phyloP scores from a whole-genome alignment of 2,797 vertebrate genomes.

The Peromyscus melanophrys region DNA sequence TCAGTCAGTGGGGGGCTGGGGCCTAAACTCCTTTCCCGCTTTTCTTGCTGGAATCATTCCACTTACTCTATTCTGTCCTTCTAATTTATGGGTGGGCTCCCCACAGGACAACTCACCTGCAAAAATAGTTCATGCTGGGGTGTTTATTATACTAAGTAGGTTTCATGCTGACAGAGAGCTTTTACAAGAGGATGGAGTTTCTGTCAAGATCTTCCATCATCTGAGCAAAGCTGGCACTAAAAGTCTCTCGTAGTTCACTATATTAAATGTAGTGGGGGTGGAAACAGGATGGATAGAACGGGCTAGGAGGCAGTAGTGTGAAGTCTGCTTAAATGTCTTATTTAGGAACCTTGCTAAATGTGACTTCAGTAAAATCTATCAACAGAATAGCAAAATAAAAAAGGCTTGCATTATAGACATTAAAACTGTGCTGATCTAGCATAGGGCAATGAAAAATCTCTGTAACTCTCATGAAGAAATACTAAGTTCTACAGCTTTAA shows the following conservation, averaged over 20 bases:
- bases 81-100: conserved; percentile 95
- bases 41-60: conserved; percentile 86
- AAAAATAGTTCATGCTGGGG: conserved; percentile 94
- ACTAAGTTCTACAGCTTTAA: conserved; percentile 36
- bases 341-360: conserved; percentile 55
- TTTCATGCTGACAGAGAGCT: conserved; percentile 90
- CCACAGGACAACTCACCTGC: conserved; percentile 94
- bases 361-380: conserved; percentile 74
- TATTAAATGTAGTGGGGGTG: conserved; percentile 72
- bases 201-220: conserved; percentile 90
- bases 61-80: conserved; percentile 86
- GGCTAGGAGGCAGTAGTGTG: conserved; percentile 65
- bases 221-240: conserved; percentile 85
- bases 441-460: conserved; percentile 53
- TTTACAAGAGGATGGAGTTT: conserved; percentile 89
- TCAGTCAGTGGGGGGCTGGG: conserved; percentile 89
- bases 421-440: not conserved
- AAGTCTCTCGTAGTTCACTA: conserved; percentile 88
- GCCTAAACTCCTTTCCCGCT: conserved; percentile 88
- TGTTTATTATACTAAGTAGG: conserved; percentile 95
- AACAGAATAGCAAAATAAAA: conserved; percentile 77
- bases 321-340: conserved; percentile 68
- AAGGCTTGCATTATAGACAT: conserved; percentile 51
- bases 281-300: not conserved
- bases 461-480: conserved; percentile 43